Percentiles rank a stretch among this genome's conserved stretches.
These are phyloP conservation scores for Rhaphigaster nebulosa DNA, from an alignment of 2,888 invertebrate species.

Conservation along the genomic window DNA sequence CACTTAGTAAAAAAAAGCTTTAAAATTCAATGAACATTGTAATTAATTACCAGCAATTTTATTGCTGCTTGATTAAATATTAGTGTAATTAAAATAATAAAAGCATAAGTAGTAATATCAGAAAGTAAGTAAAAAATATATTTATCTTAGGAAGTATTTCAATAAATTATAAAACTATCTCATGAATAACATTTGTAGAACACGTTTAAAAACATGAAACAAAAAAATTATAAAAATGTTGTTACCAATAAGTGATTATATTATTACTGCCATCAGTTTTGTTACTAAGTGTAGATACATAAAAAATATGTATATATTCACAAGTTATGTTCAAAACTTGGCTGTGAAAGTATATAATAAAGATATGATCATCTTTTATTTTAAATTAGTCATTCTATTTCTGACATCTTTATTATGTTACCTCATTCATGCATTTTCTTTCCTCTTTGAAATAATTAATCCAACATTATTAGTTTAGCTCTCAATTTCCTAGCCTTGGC, in stretches of 20 bases:
- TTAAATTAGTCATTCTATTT: constrained; percentile 1
- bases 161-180: constrained; percentile 51
- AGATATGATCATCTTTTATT: constrained; percentile 57
- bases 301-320: constrained; percentile 58
- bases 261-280: constrained; percentile 62
- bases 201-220: neutral
- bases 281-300: constrained; percentile 53
- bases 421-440: neutral
- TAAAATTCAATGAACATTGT: constrained; percentile 47
- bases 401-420: neutral
- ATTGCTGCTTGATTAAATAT: constrained; percentile 49
- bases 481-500: no score
- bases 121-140: constrained; percentile 34
- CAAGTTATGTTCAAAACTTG: constrained; percentile 64
- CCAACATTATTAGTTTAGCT: neutral
- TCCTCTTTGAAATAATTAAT: neutral
- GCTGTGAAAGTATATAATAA: constrained; percentile 61
- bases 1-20: constrained; percentile 62
- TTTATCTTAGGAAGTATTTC: constrained; percentile 48
- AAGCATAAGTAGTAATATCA: neutral
- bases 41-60: constrained; percentile 45
- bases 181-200: constrained; percentile 1
- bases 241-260: constrained; percentile 54
- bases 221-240: constrained; percentile 45
- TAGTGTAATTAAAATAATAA: constrained; percentile 10